Percentiles rank a stretch among this genome's conserved stretches.
Evolutionary conservation across 37 sponge, comb jelly and placozoan species (phyloP).

Genomic region (Axinella damicornis): DNA sequence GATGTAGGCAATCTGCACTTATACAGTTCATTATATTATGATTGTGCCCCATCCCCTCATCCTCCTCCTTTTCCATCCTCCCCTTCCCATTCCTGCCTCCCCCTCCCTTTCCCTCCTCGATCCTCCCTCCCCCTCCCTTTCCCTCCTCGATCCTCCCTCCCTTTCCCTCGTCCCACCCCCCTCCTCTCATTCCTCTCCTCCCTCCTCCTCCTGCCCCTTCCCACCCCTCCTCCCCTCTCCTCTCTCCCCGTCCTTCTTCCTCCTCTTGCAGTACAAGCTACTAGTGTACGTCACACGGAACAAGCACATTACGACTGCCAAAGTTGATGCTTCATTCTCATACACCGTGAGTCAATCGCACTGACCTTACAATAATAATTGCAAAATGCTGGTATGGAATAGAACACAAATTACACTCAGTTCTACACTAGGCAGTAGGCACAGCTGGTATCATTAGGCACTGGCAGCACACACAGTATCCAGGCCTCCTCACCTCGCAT

Average conservation of each 20-base stretch:
- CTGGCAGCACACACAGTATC: too few species aligned
- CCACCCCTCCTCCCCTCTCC: too few species aligned
- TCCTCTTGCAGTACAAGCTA: constrained; percentile 80
- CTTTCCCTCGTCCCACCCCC: background rate
- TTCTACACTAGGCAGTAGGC: too few species aligned
- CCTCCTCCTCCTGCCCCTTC: background rate
- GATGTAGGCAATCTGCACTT: constrained; percentile 71
- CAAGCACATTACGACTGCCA: constrained; percentile 74
- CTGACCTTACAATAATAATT: background rate
- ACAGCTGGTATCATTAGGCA: too few species aligned
- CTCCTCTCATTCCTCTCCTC: background rate
- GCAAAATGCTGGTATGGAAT: too few species aligned
- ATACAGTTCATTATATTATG: too few species aligned
- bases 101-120: background rate
- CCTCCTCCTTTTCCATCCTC: too few species aligned
- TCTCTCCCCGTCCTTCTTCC: background rate
- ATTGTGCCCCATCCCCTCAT: background rate
- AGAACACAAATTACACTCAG: too few species aligned
- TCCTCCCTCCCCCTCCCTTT: background rate
- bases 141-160: background rate
- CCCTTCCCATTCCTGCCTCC: too few species aligned
- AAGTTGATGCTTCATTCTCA: constrained; percentile 70
- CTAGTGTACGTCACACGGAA: constrained; percentile 81
- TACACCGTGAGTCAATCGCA: constrained; percentile 62
- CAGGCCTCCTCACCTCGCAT: too few species aligned